A percentile compares a stretch with the other conserved stretches of the same genome.
These are phyloP conservation scores for Diadema setosum DNA, from an alignment of 35 echinoderm and acorn worm genomes.

Conservation along the genomic window DNA sequence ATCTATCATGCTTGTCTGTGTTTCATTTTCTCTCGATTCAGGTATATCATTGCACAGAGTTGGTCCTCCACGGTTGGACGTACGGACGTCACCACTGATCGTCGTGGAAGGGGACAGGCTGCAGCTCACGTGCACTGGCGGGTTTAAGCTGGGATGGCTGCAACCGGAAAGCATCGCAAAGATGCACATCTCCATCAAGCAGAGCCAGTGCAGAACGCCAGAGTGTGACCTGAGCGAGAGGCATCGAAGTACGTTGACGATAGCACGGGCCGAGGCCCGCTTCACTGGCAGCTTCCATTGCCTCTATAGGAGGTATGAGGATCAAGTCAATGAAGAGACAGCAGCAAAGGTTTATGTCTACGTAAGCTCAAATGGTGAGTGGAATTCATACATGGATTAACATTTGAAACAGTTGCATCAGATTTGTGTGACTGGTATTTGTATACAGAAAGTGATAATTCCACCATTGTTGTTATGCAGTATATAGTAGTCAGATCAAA, in stretches of 20 bases:
- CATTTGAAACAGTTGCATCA: too few species aligned
- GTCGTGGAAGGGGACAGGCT: conserved; percentile 1
- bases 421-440: too few species aligned
- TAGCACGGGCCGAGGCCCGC: neutral
- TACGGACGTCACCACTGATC: neutral
- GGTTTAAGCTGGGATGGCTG: conserved; percentile 38
- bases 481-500: too few species aligned
- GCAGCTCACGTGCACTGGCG: conserved; percentile 30
- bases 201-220: neutral
- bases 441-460: too few species aligned
- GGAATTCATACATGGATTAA: too few species aligned
- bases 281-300: conserved; percentile 38
- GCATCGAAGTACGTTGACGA: conserved; percentile 9
- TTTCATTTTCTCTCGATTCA: neutral
- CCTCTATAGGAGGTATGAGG: conserved; percentile 36
- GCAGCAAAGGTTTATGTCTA: conserved; percentile 36
- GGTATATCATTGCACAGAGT: neutral
- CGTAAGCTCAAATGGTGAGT: conserved; percentile 45
- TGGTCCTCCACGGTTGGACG: neutral
- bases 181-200: neutral
- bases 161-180: conserved; percentile 42
- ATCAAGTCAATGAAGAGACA: conserved; percentile 17
- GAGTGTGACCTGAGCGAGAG: neutral
- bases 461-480: too few species aligned
- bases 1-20: neutral